Evolutionary conservation across 2,797 vertebrate species (phyloP).

Genomic region (Paratrypauchen microcephalus): DNA sequence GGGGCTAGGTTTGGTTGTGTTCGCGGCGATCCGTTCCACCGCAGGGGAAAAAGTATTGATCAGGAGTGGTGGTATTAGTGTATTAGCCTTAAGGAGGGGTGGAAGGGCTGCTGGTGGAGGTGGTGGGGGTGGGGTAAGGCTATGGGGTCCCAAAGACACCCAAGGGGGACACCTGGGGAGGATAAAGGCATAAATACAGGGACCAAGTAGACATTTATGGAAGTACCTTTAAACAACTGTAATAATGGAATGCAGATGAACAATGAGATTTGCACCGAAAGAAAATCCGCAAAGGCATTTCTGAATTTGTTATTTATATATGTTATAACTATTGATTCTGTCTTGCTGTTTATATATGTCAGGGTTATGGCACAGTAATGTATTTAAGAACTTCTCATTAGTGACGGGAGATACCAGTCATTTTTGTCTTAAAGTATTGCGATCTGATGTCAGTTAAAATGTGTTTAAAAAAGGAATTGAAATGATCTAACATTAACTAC

Average conservation of each 20-base stretch:
- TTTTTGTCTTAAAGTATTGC: no score
- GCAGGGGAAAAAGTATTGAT: conserved; percentile 69
- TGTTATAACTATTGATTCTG: no score
- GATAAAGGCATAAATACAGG: neutral
- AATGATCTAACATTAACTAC: no score
- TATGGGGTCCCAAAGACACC: conserved; percentile 58
- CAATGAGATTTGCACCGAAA: no score
- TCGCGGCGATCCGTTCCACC: conserved; percentile 60
- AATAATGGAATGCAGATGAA: neutral
- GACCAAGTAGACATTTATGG: neutral
- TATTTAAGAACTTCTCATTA: no score
- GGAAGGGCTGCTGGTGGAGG: neutral
- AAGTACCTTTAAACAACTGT: neutral
- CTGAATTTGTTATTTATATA: no score
- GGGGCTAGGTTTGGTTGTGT: conserved; percentile 61
- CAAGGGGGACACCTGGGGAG: conserved; percentile 48
- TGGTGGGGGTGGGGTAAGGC: neutral
- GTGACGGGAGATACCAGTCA: no score
- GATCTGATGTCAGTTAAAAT: no score
- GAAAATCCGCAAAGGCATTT: no score
- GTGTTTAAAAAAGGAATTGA: no score
- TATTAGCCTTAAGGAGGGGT: conserved; percentile 53
- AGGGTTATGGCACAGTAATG: no score
- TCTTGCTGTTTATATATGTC: no score
- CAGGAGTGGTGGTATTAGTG: conserved; percentile 53